These are phyloP conservation scores for Tubulanus polymorphus DNA, from an alignment of 2,888 invertebrate genomes.

Conservation along the genomic window DNA sequence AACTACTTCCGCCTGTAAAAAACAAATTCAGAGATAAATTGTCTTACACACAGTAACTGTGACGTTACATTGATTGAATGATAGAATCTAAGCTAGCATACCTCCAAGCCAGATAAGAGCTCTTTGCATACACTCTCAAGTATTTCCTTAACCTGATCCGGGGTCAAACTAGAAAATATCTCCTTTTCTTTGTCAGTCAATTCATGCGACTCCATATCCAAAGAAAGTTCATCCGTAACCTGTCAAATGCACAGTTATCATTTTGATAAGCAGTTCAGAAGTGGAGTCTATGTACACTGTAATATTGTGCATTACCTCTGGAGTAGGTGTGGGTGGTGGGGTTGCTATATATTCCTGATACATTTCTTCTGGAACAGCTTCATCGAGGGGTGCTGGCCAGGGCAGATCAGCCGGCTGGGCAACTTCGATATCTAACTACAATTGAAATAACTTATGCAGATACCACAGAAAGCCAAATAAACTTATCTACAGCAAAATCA, in stretches of 20 bases:
- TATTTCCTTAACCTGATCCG: conserved; percentile 39
- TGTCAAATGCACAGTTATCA: neutral
- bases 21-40: conserved; percentile 1
- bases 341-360: conserved; percentile 32
- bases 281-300: neutral
- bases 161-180: conserved; percentile 34
- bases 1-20: conserved; percentile 38
- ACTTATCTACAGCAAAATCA: neutral
- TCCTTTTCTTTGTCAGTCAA: conserved; percentile 21
- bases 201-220: conserved; percentile 10
- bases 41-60: no score
- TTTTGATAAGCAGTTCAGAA: neutral
- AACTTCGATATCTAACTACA: conserved; percentile 39
- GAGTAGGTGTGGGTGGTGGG: conserved; percentile 36
- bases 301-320: conserved; percentile 24
- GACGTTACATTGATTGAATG: no score
- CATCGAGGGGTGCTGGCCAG: conserved; percentile 46
- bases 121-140: conserved; percentile 41
- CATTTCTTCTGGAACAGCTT: conserved; percentile 35
- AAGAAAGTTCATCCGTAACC: conserved; percentile 3
- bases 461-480: neutral
- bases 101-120: conserved; percentile 41
- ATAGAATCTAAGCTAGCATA: no score
- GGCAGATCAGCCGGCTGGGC: conserved; percentile 38
- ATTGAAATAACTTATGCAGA: neutral